phyloP scores from a whole-genome alignment of 2,113 vertebrate genomes.

The Cochlearius cochlearius region DNA sequence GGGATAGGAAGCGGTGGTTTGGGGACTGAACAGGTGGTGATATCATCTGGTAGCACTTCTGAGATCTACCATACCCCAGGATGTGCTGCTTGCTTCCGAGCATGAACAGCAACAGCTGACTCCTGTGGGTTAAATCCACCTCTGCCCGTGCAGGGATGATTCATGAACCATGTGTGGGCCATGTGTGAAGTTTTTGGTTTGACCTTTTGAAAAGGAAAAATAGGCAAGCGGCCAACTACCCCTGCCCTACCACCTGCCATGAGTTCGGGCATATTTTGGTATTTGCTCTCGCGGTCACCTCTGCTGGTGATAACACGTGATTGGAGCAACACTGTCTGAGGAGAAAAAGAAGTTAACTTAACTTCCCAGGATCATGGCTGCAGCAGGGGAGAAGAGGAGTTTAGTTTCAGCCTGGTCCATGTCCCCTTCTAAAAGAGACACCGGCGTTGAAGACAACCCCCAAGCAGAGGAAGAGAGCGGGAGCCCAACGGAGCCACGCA shows the following conservation, averaged over 20 bases:
- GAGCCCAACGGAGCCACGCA: background rate
- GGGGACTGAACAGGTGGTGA: background rate
- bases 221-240: background rate
- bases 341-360: background rate
- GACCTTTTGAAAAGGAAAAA: background rate
- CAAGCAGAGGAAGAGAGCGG: background rate
- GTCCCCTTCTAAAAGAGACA: background rate
- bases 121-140: background rate
- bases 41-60: background rate
- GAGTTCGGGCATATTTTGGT: background rate
- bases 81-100: background rate
- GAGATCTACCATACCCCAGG: background rate
- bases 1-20: fast-evolving
- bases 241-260: background rate
- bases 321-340: background rate
- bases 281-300: background rate
- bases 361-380: background rate
- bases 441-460: background rate
- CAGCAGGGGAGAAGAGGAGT: background rate
- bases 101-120: background rate
- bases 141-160: background rate
- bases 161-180: background rate
- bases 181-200: background rate
- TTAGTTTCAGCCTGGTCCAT: background rate
- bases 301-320: background rate